Percentiles rank a stretch among this genome's conserved stretches.
These are phyloP conservation scores for Proales similis DNA, from an alignment of 1,140 invertebrate genomes.

Conservation along the genomic window DNA sequence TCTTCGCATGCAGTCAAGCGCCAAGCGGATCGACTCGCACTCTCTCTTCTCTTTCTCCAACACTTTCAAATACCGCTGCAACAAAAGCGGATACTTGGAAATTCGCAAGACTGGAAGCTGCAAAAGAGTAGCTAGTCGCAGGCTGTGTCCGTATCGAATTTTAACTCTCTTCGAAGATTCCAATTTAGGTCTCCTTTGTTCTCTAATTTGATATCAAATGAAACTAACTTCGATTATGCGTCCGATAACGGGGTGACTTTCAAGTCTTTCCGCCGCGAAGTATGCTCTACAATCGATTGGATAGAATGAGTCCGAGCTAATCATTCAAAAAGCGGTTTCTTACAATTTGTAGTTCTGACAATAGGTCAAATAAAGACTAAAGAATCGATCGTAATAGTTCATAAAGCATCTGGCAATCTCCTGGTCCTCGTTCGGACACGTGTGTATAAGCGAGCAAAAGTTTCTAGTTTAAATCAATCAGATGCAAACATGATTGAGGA, in stretches of 20 bases:
- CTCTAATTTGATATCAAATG: background rate
- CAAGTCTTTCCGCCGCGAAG: constrained; percentile 25
- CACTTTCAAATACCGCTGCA: constrained; percentile 27
- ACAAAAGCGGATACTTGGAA: constrained; percentile 33
- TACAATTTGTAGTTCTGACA: constrained; percentile 37
- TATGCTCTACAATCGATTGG: background rate
- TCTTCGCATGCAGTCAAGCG: constrained; percentile 23
- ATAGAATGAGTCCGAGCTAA: background rate
- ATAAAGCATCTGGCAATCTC: constrained; percentile 31
- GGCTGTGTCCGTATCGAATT: constrained; percentile 27
- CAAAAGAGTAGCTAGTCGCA: constrained; percentile 26
- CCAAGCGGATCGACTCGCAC: background rate
- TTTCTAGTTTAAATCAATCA: background rate
- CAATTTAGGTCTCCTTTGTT: background rate
- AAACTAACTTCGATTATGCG: constrained; percentile 15
- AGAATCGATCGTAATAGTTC: constrained; percentile 25
- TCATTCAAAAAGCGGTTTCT: background rate
- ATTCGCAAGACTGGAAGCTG: constrained; percentile 32
- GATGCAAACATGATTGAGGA: background rate
- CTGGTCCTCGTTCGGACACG: constrained; percentile 19
- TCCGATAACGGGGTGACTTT: constrained; percentile 8
- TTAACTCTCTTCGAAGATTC: constrained; percentile 1
- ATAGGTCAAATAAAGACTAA: constrained; percentile 28
- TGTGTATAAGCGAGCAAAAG: constrained; percentile 19
- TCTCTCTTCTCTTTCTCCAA: constrained; percentile 24